Conservation (phyloP, 2,797 vertebrate species). For the Pristis pectinata region DNA sequence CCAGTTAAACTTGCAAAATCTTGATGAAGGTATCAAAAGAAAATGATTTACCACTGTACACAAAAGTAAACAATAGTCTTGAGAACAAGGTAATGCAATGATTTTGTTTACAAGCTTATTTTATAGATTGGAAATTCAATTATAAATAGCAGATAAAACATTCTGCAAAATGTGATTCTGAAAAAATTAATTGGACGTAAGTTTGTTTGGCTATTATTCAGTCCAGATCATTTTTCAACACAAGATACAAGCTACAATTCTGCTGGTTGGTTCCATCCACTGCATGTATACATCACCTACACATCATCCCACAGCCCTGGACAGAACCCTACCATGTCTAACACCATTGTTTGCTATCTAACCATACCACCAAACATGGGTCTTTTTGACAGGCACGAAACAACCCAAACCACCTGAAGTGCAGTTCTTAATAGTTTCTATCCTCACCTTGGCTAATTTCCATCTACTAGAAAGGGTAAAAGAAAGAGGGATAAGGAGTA, state of each 20-base stretch:
- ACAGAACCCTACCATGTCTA: neutral
- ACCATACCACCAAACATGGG: neutral
- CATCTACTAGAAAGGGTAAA: neutral
- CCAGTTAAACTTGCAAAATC: no score
- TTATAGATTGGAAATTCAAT: neutral
- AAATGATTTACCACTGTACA: no score
- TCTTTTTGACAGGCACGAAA: neutral
- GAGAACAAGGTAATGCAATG: no score
- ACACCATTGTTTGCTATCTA: neutral
- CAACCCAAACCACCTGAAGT: neutral
- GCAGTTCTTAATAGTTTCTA: neutral
- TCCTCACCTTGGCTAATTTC: neutral
- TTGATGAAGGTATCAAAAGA: no score
- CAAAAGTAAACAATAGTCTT: no score
- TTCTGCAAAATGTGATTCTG: neutral
- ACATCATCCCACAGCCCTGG: neutral
- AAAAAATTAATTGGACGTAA: neutral
- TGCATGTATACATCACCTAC: neutral
- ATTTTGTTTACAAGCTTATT: neutral
- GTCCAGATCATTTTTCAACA: neutral
- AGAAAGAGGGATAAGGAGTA: neutral
- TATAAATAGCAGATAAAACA: neutral
- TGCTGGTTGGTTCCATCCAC: neutral
- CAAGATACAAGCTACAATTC: neutral
- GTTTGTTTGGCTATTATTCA: neutral